Conservation (phyloP, 2,113 vertebrate genomes). For the Columba livia region DNA sequence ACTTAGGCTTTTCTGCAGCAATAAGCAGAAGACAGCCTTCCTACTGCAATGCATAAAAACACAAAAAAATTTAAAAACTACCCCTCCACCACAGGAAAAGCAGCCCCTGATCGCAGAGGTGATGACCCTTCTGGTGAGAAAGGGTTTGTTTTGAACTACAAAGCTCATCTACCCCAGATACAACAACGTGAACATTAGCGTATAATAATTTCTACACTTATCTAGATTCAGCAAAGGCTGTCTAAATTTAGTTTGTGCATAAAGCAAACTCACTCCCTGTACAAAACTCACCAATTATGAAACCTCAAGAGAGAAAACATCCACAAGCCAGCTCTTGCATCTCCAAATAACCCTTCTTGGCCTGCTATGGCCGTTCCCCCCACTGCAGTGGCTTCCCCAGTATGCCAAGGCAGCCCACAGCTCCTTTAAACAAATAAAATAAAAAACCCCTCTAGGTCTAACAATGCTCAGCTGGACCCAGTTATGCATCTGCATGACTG, state of each 20-base stretch:
- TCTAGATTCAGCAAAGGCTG: neutral
- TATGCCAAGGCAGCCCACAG: neutral
- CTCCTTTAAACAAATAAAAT: neutral
- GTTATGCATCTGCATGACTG: neutral
- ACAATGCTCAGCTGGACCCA: neutral
- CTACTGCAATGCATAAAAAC: neutral
- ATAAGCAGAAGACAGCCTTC: neutral
- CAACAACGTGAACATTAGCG: neutral
- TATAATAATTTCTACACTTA: neutral
- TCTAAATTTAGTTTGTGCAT: neutral
- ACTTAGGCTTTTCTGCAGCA: neutral
- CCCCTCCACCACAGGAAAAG: neutral
- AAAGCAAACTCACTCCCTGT: neutral
- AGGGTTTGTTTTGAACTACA: neutral
- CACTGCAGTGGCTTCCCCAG: neutral
- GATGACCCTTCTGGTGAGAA: neutral
- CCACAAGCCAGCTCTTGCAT: neutral
- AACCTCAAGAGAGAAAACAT: neutral
- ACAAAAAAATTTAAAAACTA: too few relatives aligned
- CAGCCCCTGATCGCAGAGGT: neutral
- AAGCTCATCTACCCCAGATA: accelerated
- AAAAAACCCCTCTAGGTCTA: neutral
- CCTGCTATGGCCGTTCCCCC: accelerated
- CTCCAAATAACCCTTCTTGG: neutral
- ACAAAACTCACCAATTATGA: neutral